Base-by-base conservation (phyloP, 2,797 vertebrate species). In the Sebastes matsubarae region DNA sequence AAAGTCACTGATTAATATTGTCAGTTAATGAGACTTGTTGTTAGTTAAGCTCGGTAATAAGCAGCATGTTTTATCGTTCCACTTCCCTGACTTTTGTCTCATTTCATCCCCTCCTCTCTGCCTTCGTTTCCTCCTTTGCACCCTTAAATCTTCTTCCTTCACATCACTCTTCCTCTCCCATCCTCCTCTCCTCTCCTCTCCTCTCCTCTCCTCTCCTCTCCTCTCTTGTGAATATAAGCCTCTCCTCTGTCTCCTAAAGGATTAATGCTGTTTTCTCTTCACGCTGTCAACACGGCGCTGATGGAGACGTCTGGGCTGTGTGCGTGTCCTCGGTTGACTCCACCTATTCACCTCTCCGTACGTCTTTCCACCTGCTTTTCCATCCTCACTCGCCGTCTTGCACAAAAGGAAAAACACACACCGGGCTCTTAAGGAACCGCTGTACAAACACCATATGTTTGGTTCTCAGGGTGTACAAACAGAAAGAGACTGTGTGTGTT, bases 381-480 rank as follows among this genome's bases (percentile, higher is more conserved):
- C 58, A 42, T 55, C 12, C 68, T 36, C 57, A 55, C 36, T 12
- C 20, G 7, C 42, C 4, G 36, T 36, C 42, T 70, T 77, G 16
- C 52, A 75, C 57, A 72, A 38, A 81, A 60, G 61, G 55, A 29
- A 24, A 67, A 65, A 70, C 66, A 69, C 72, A 75, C 68, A 38
- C 30, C 16, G 10, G 50, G 64, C 79, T 84, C 88, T 87, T 89
- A 91, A 92, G 87, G 89, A 85, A 89, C 79, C 84, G 67, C 83
- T 89, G 54, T 69, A 34, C 82, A 90, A 89, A 89, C 88, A 89
- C 83, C 88, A 89, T 87, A 83, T 93, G 88, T 63, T 78, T 76
- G 61, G 76, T 87, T 92, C 86, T 90, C 84, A 88, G 83, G 79
- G 83, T 87, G 79, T 25, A 46, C 80, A 85, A 85, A 87, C 81